phyloP scores from a whole-genome alignment of 2,113 vertebrate species.

The Elaphurus davidianus region DNA sequence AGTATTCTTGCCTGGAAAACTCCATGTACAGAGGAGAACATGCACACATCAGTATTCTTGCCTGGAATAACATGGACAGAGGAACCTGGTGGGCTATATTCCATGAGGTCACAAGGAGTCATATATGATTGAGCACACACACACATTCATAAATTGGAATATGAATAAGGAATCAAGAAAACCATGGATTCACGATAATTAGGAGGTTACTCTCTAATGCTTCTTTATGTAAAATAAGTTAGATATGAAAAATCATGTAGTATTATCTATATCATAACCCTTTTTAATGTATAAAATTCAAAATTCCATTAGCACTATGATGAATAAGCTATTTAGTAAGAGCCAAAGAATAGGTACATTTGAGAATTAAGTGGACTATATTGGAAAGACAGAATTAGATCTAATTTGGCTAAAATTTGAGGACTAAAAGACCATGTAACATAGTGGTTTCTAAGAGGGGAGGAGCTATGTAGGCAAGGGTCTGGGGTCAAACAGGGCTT shows the following conservation, averaged over 20 bases:
- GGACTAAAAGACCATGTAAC: not conserved
- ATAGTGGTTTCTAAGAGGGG: not conserved
- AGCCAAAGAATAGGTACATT: not conserved
- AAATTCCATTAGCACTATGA: not conserved
- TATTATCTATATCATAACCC: not conserved
- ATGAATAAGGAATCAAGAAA: not conserved
- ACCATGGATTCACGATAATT: not conserved
- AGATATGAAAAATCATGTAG: not conserved
- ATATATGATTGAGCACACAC: not conserved
- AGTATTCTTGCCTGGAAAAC: not conserved
- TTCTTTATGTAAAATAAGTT: not conserved
- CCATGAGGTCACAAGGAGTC: not conserved
- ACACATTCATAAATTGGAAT: not conserved
- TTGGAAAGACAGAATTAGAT: not conserved
- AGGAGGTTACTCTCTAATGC: not conserved
- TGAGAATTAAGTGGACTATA: not conserved
- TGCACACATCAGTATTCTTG: not conserved
- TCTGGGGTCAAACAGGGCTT: rapidly evolving
- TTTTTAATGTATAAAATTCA: not conserved
- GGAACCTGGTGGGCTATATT: not conserved
- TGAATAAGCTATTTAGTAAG: not conserved
- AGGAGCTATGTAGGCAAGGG: not conserved
- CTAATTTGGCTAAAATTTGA: not conserved
- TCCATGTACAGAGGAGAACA: not conserved
- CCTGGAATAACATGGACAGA: not conserved